Conservation (phyloP, 2,797 vertebrate genomes). For the Spinus pinus region DNA sequence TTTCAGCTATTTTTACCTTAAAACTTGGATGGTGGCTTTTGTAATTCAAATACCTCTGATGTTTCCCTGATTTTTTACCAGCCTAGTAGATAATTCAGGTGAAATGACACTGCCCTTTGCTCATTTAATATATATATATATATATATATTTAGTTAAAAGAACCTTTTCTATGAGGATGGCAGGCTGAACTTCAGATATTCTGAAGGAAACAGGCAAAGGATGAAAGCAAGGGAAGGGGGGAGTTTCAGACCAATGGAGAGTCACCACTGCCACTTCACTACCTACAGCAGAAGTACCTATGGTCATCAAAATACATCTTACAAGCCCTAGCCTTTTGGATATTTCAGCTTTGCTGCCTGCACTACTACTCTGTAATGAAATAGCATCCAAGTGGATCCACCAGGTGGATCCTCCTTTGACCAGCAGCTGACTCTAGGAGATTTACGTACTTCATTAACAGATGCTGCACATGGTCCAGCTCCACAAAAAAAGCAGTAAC, state of each 20-base stretch:
- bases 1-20: not conserved
- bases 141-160: not conserved
- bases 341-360: not conserved
- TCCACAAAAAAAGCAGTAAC: not conserved
- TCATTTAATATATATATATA: not conserved
- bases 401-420: not conserved
- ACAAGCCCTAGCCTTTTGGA: not conserved
- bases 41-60: not conserved
- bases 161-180: not conserved
- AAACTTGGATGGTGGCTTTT: not conserved
- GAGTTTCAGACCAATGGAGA: not conserved
- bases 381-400: not conserved
- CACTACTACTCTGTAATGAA: not conserved
- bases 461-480: not conserved
- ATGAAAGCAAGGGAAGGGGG: not conserved
- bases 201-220: not conserved
- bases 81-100: not conserved
- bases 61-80: not conserved
- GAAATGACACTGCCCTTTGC: not conserved
- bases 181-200: not conserved
- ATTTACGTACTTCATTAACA: not conserved
- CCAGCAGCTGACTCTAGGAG: not conserved
- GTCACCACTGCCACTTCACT: not conserved
- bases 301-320: not conserved
- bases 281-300: not conserved